Evolutionary conservation across 2,797 vertebrate genomes (phyloP), one percentile per base, ranked within the genome.

Genomic region (Sus cebifrons): DNA sequence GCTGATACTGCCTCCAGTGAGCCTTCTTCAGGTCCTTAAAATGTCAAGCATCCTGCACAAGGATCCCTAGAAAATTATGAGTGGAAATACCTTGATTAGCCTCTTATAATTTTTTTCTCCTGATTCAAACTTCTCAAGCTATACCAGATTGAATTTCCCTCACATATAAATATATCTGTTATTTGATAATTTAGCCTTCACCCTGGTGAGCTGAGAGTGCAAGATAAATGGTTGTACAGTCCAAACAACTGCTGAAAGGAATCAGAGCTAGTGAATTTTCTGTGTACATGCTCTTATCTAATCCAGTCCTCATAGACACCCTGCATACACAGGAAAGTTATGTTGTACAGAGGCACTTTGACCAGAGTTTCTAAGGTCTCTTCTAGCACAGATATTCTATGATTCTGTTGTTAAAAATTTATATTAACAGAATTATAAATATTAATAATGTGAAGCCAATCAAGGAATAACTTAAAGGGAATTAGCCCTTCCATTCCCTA

Each of bases 21-120:
- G 29, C 14, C 56, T 92, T 64, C 11, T 78, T 58, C 14, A 67
- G 58, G 29, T 81, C 25, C 84, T 92, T 84, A 89, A 94, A 93
- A 68, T 83, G 44, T 89, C 13, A 62, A 94, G 9, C n/a, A 85
- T 13, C 20, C 36, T n/a, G 6, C n/a, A 73, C 49, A 94, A 49
- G 14, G 56, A 84, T 93, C 56, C 18, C 40, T 85, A 58, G 65
- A 86, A 94, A 93, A 91, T 73, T 36, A 82, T 60, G 44, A 96
- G 21, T 73, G 4, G 40, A 73, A 96, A 14, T 17, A 77, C 25
- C 7, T 96, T 89, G 36, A 95, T 87, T 92, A 91, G 60, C 12
- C 6, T 82, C 27, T 68, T 75, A 6, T 67, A 13, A 21, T 82
- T 82, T 52, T 93, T 75, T 71, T 9, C 49, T 79, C 18, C 56